A percentile compares a stretch with the other conserved stretches of the same genome.
These are phyloP conservation scores for Cryptoblepharus egeriae DNA, from an alignment of 2,797 vertebrate species.

Conservation along the genomic window DNA sequence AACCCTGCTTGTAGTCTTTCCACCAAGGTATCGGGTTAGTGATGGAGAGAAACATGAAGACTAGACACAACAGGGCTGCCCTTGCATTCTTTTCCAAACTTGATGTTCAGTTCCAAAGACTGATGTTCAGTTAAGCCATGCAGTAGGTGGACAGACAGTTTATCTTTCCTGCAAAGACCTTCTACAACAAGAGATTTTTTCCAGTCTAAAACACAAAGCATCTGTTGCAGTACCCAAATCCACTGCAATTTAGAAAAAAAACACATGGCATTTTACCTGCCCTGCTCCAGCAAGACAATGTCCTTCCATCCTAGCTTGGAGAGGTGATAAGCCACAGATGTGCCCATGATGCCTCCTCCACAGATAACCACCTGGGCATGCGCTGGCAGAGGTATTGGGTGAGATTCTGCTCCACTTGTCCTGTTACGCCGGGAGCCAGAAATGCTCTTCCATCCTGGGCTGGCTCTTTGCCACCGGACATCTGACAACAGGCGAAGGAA, in stretches of 20 bases:
- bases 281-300: slow-evolving; percentile 93
- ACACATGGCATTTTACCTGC: slow-evolving; percentile 83
- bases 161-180: neutral
- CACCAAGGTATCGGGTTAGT: no score
- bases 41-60: no score
- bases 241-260: neutral
- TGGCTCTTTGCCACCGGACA: slow-evolving; percentile 64
- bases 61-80: no score
- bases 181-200: neutral
- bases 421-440: slow-evolving; percentile 61
- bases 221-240: no score
- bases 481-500: slow-evolving; percentile 80
- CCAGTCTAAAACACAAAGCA: no score
- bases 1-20: no score
- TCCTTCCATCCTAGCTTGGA: slow-evolving; percentile 95
- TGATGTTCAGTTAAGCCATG: neutral
- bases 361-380: slow-evolving; percentile 94
- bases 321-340: slow-evolving; percentile 95
- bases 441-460: slow-evolving; percentile 66
- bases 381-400: slow-evolving; percentile 78
- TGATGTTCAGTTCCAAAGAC: no score
- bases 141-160: neutral
- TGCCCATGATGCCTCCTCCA: slow-evolving; percentile 91
- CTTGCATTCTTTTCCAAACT: neutral
- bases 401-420: slow-evolving; percentile 73